Evolutionary conservation across 2,113 vertebrate genomes (phyloP).

Genomic region (Scomber scombrus): DNA sequence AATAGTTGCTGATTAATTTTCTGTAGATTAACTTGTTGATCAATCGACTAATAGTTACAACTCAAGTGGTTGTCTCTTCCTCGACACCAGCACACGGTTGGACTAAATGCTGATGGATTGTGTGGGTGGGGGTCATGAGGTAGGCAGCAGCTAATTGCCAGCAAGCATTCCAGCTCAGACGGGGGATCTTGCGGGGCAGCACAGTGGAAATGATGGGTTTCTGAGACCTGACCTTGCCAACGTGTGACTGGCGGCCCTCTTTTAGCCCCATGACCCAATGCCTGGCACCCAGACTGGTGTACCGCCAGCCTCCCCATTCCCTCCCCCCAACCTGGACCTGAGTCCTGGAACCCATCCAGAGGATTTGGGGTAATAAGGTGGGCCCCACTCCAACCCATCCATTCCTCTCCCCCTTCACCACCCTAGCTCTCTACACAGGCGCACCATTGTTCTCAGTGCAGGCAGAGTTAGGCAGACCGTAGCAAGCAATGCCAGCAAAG

Average conservation of each 20-base stretch:
- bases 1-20: too few species aligned
- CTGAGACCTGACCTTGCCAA: slow-evolving; percentile 54
- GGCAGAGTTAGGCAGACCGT: slow-evolving; percentile 72
- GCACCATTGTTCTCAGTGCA: slow-evolving; percentile 80
- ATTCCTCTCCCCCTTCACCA: slow-evolving; percentile 63
- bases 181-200: slow-evolving; percentile 54
- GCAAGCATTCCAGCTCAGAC: slow-evolving; percentile 60
- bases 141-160: slow-evolving; percentile 62
- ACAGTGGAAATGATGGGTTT: slow-evolving; percentile 69
- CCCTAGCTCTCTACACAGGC: slow-evolving; percentile 75
- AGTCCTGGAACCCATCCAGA: slow-evolving; percentile 58
- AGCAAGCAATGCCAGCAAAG: slow-evolving; percentile 77
- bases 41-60: too few species aligned
- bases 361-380: slow-evolving; percentile 68
- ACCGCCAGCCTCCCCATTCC: slow-evolving; percentile 7
- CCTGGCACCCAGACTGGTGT: slow-evolving; percentile 51
- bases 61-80: neutral
- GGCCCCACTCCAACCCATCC: slow-evolving; percentile 66
- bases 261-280: slow-evolving; percentile 63
- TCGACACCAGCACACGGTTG: slow-evolving; percentile 1
- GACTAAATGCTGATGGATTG: slow-evolving; percentile 48
- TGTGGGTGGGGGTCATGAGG: slow-evolving; percentile 48
- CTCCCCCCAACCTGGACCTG: slow-evolving; percentile 45
- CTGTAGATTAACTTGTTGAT: too few species aligned
- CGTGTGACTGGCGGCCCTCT: slow-evolving; percentile 48